These are phyloP conservation scores for Myiotriccus ornatus DNA, from an alignment of 2,797 vertebrate species.

Conservation along the genomic window DNA sequence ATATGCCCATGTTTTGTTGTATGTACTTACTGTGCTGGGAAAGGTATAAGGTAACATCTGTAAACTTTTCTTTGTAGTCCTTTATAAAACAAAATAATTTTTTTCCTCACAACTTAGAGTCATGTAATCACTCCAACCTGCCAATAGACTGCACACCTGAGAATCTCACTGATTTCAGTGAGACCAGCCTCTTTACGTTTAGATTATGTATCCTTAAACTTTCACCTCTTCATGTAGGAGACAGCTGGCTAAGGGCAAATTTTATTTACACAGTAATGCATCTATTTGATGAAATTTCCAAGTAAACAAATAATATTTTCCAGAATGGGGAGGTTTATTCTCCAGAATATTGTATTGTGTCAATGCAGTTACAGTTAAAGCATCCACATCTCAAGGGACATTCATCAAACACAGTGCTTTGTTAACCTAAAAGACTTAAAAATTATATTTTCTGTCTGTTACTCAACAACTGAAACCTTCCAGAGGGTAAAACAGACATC, in stretches of 20 bases:
- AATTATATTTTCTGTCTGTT: not conserved
- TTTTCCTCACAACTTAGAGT: not conserved
- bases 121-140: not conserved
- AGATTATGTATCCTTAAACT: not conserved
- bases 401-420: not conserved
- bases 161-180: not conserved
- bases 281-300: not conserved
- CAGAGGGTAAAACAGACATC: constrained; percentile 8
- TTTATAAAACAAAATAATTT: not conserved
- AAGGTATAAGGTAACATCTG: not conserved
- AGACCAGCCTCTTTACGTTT: not conserved
- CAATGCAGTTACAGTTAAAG: not conserved
- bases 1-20: not conserved
- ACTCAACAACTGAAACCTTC: not conserved
- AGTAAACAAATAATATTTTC: not conserved
- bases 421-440: not conserved
- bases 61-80: not conserved
- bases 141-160: not conserved
- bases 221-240: not conserved
- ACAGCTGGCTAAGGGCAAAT: not conserved
- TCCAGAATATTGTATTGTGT: not conserved
- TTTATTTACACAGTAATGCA: not conserved
- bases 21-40: not conserved
- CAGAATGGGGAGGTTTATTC: not conserved
- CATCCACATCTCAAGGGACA: not conserved